Evolutionary conservation across 2,113 vertebrate genomes (phyloP), one percentile per base, ranked within the genome.

Genomic region (Ranitomeya variabilis): DNA sequence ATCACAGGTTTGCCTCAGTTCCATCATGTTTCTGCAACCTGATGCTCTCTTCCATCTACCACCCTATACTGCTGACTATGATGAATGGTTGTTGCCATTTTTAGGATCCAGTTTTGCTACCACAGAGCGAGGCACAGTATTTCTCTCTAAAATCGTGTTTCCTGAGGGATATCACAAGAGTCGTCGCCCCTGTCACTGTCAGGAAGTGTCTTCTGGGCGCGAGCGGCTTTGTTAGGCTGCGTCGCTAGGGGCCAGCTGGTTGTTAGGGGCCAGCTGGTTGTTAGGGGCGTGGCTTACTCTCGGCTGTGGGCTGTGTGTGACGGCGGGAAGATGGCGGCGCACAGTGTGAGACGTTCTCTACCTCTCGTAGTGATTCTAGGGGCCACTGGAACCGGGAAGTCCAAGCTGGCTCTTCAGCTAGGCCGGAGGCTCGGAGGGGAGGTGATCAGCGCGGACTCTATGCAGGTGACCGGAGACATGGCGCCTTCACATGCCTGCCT

Each of bases 391-490:
- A 97, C 96, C 59, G 97, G 98, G 0, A 99, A 99, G 83, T 98
- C 97, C 79, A 97, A 96, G 18, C 93, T 99, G 92, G 97, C 97
- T 1, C 92, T 98, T 64, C 96, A 98, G 91, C 92, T 99, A 11
- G 96, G 96, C 51, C 95, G 94, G 91, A 93, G 94, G 26, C 93
- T 97, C 0, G 93, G 94, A 66, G 97, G 97, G 3, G 97, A 98
- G 91, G 96, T 99, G 86, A 94, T 99, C 92, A 97, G 97, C 93
- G 98, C 97, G 0, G 98, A 99, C 91, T 97, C 97, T 90, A 98
- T 99, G 97, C 97, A 99, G 97, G 98, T 99, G 93, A 9, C 83
- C 11, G 81, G 18, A 73, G 26, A 16, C 31, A 45, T 74, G 14
- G 71, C 31, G 15, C 0, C 31, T 10, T 16, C 6, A 26, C 37